Evolutionary conservation across 2,797 vertebrate genomes (phyloP).

Genomic region (Onychomys torridus): DNA sequence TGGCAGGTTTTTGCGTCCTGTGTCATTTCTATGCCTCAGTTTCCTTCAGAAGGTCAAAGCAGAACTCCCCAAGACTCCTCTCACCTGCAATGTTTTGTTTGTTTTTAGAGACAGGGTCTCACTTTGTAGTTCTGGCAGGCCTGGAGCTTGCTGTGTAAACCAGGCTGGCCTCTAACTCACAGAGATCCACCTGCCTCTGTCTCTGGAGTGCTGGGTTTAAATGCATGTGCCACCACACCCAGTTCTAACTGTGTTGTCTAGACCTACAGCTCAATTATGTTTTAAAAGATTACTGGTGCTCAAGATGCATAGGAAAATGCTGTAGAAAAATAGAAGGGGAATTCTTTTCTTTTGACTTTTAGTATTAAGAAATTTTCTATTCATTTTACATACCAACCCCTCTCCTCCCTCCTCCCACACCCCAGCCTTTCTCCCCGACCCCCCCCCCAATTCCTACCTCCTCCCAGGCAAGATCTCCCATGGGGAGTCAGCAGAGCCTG

Average conservation of each 20-base stretch:
- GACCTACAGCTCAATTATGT: not conserved
- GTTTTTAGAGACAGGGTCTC: not conserved
- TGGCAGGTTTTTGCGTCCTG: not conserved
- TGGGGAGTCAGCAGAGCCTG: too few species aligned
- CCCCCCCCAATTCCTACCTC: too few species aligned
- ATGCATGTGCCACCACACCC: not conserved
- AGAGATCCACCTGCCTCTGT: not conserved
- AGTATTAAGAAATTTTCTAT: too few species aligned
- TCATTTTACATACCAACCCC: too few species aligned
- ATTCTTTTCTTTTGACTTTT: not conserved
- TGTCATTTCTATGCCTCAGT: conserved; percentile 20
- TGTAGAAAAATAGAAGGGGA: not conserved
- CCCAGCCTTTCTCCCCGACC: too few species aligned
- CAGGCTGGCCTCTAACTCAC: not conserved
- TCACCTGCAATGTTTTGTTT: not conserved
- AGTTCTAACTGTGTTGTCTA: not conserved
- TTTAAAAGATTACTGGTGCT: not conserved
- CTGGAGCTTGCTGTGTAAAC: not conserved
- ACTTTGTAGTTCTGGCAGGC: not conserved
- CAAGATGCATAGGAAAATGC: not conserved
- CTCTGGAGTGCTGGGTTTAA: not conserved
- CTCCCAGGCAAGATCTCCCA: too few species aligned
- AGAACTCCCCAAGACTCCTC: not conserved
- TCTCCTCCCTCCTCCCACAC: too few species aligned
- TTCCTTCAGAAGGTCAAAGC: not conserved